Evolutionary conservation across 2,888 invertebrate species (phyloP).

Genomic region (Melanophora roralis): DNA sequence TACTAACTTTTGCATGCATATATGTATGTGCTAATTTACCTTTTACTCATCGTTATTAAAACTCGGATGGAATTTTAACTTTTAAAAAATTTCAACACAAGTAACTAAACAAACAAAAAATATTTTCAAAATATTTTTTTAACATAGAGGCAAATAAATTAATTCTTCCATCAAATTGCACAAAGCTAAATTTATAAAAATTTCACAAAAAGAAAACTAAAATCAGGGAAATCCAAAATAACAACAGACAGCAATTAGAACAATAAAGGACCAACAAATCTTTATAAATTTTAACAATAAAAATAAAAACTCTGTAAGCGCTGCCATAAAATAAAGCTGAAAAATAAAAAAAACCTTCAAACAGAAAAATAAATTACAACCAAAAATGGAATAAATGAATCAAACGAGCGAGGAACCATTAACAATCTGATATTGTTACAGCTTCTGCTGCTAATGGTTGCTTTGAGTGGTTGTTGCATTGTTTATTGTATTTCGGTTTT

Average conservation of each 20-base stretch:
- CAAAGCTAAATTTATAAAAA: conserved; percentile 54
- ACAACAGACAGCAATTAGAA: conserved; percentile 59
- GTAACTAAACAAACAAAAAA: neutral
- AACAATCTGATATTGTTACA: conserved; percentile 50
- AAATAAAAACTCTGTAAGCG: neutral
- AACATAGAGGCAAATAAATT: conserved; percentile 55
- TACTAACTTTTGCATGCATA: neutral
- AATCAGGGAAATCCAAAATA: conserved; percentile 42
- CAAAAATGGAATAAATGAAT: conserved; percentile 43
- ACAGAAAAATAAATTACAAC: neutral
- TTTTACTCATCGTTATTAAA: neutral
- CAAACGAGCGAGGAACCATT: conserved; percentile 45
- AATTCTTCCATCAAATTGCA: conserved; percentile 62
- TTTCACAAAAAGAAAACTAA: conserved; percentile 28
- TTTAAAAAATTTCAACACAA: neutral
- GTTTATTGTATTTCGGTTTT: neutral
- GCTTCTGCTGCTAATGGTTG: conserved; percentile 54
- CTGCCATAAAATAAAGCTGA: neutral
- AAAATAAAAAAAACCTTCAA: neutral
- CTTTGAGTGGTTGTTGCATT: conserved; percentile 34
- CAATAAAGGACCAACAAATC: conserved; percentile 28
- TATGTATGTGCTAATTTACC: neutral
- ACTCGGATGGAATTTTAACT: conserved; percentile 26
- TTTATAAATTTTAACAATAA: no score
- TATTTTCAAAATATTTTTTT: neutral